phyloP scores from a whole-genome alignment of 2,113 vertebrate species.

The Nasalis larvatus region DNA sequence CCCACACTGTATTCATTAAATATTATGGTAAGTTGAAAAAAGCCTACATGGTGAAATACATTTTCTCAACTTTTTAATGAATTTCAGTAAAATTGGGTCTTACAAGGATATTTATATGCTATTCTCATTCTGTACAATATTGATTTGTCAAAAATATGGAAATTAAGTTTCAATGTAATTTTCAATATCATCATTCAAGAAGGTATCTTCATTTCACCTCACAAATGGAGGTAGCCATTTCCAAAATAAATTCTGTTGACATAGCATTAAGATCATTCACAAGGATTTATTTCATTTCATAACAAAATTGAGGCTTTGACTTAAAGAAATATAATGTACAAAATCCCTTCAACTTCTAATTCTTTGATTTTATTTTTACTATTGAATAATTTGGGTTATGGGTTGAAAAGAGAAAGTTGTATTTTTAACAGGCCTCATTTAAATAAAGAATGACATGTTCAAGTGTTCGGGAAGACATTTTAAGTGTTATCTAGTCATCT shows the following conservation, averaged over 20 bases:
- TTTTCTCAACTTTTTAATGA: constrained; percentile 25
- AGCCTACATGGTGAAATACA: neutral
- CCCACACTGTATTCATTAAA: neutral
- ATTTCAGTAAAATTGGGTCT: neutral
- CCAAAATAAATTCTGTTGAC: neutral
- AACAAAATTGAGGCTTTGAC: constrained; percentile 5
- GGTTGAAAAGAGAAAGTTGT: neutral
- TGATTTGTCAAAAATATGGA: constrained; percentile 25
- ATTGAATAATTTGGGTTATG: neutral
- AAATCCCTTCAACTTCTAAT: neutral
- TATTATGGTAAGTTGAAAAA: neutral
- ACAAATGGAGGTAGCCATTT: neutral
- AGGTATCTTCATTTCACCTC: neutral
- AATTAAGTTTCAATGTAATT: neutral
- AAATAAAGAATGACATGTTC: constrained; percentile 41
- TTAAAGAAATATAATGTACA: constrained; percentile 2
- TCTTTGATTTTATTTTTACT: constrained; percentile 36
- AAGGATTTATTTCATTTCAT: neutral
- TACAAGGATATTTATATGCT: neutral
- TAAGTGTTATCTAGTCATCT: neutral
- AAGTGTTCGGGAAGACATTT: constrained; percentile 13
- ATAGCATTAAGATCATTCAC: neutral
- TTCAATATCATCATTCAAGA: constrained; percentile 30
- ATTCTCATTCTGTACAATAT: neutral
- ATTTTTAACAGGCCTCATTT: neutral